phyloP scores from a whole-genome alignment of 2,888 invertebrate genomes.

The Lasioglossum figueresi region DNA sequence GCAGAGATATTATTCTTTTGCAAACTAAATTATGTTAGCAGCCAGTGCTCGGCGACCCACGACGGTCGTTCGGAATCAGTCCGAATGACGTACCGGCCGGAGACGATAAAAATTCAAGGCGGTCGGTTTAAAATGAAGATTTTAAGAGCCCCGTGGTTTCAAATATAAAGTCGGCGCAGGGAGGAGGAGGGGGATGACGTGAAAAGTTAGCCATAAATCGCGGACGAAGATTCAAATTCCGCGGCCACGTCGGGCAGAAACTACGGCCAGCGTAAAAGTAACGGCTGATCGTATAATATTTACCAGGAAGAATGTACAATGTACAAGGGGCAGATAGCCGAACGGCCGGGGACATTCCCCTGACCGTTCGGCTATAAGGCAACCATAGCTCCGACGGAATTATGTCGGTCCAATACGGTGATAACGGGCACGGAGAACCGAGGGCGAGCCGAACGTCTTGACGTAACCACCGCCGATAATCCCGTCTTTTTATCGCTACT shows the following conservation, averaged over 20 bases:
- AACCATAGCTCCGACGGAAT: slow-evolving; percentile 25
- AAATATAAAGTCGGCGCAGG: background rate
- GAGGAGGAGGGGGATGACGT: background rate
- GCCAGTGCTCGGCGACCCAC: background rate
- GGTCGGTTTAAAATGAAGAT: slow-evolving; percentile 10
- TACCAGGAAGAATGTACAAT: slow-evolving; percentile 23
- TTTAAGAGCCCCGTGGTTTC: background rate
- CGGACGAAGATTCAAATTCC: slow-evolving; percentile 20
- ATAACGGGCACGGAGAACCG: slow-evolving; percentile 24
- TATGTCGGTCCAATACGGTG: slow-evolving; percentile 45
- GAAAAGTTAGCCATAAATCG: slow-evolving; percentile 42
- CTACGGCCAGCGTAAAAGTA: slow-evolving; percentile 33
- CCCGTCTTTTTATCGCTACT: slow-evolving; percentile 57
- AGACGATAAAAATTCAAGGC: background rate
- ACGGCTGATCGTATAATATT: slow-evolving; percentile 47
- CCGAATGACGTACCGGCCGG: background rate
- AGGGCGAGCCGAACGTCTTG: slow-evolving; percentile 20
- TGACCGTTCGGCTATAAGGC: slow-evolving; percentile 28
- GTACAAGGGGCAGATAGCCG: slow-evolving; percentile 22
- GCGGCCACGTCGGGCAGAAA: background rate
- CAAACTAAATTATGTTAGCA: background rate
- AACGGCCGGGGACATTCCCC: slow-evolving; percentile 9
- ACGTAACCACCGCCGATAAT: slow-evolving; percentile 45
- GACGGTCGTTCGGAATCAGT: background rate
- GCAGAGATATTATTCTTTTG: too few species aligned